Evolutionary conservation across 23 tunicate genomes (phyloP).

Genomic region (Aplidium turbinatum): DNA sequence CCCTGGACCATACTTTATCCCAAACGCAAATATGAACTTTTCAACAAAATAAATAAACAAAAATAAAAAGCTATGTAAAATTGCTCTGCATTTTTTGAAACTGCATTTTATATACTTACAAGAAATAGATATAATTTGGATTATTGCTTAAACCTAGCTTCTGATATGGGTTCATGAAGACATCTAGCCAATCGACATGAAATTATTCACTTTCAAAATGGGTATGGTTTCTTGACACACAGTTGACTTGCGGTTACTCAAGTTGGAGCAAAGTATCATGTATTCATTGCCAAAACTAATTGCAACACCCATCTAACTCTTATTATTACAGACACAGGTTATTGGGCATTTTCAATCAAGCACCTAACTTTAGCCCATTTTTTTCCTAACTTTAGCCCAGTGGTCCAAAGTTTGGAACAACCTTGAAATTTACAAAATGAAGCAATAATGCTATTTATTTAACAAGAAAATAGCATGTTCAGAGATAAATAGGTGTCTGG

Average conservation of each 20-base stretch:
- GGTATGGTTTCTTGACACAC: background rate
- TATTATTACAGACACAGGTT: background rate
- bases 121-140: background rate
- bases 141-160: background rate
- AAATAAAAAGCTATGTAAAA: no score
- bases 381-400: background rate
- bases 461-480: background rate
- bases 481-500: background rate
- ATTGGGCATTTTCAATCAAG: no score
- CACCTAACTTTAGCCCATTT: no score
- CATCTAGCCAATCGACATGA: constrained; percentile 1
- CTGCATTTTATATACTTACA: no score
- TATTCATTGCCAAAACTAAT: background rate
- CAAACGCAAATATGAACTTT: no score
- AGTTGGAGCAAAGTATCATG: no score
- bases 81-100: background rate
- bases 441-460: background rate
- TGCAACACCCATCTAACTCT: background rate
- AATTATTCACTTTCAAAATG: background rate
- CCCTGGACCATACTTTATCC: no score
- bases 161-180: background rate
- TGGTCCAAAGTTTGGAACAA: background rate
- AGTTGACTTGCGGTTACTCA: background rate
- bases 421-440: background rate
- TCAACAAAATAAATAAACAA: no score